These are phyloP conservation scores for Anadara kagoshimensis DNA, from an alignment of 1,140 invertebrate species.

Conservation along the genomic window DNA sequence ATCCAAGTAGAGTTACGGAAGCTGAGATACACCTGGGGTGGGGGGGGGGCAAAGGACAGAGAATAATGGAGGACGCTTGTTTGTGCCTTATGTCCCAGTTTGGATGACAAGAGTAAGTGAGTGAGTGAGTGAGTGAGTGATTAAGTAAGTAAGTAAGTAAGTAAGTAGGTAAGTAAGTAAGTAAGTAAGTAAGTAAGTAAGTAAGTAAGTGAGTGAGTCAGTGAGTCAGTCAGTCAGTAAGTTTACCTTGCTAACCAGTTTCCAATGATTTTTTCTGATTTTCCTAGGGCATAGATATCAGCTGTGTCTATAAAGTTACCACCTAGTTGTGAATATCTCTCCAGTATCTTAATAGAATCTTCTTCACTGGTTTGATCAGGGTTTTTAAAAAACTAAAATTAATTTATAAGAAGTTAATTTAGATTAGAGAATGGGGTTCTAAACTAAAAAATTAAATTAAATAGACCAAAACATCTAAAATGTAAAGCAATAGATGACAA, in stretches of 20 bases:
- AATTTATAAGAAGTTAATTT: constrained; percentile 2
- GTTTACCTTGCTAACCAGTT: constrained; percentile 65
- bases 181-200: too few relatives aligned
- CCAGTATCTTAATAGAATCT: constrained; percentile 52
- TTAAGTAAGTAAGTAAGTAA: too few relatives aligned
- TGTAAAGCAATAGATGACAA: not conserved
- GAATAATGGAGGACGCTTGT: too few relatives aligned
- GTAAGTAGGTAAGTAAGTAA: too few relatives aligned
- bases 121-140: too few relatives aligned
- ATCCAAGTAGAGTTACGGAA: too few relatives aligned
- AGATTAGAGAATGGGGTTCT: not conserved
- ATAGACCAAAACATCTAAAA: not conserved
- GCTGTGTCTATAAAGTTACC: constrained; percentile 71
- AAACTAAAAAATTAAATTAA: not conserved
- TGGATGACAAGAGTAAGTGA: too few relatives aligned
- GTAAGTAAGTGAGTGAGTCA: too few relatives aligned
- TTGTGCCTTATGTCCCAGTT: too few relatives aligned
- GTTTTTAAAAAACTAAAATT: constrained; percentile 8
- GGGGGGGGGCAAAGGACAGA: too few relatives aligned
- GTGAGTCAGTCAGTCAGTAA: too few relatives aligned
- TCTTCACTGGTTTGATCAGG: constrained; percentile 47
- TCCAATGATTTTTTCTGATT: constrained; percentile 65
- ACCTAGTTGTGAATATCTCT: constrained; percentile 63
- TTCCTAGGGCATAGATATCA: constrained; percentile 57
- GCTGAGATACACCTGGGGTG: too few relatives aligned